Evolutionary conservation across 2,113 vertebrate genomes (phyloP).

Genomic region (Ancistrus triradiatus): DNA sequence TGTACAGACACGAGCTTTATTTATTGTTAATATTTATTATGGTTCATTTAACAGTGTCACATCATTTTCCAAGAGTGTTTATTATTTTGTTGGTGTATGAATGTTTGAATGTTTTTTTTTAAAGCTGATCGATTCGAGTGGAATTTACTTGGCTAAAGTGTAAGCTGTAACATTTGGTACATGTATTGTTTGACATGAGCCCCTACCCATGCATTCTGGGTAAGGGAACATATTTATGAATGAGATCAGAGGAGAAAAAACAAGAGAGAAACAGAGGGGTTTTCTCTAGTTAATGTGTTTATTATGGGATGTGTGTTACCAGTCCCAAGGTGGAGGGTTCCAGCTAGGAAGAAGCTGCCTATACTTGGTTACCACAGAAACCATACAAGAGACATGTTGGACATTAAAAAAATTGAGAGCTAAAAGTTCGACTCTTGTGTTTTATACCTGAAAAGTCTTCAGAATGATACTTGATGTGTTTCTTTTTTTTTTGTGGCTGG

Average conservation of each 20-base stretch:
- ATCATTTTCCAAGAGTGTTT: constrained; percentile 35
- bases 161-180: constrained; percentile 36
- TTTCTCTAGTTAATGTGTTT: constrained; percentile 58
- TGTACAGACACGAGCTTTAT: constrained; percentile 66
- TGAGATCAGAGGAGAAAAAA: neutral
- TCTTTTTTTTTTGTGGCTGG: neutral
- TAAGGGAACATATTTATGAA: constrained; percentile 2
- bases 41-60: constrained; percentile 30
- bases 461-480: constrained; percentile 2
- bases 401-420: constrained; percentile 66
- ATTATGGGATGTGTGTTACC: constrained; percentile 59
- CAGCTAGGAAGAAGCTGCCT: constrained; percentile 45
- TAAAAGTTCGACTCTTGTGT: constrained; percentile 44
- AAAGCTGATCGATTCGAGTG: constrained; percentile 23
- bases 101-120: constrained; percentile 6
- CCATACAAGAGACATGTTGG: constrained; percentile 64
- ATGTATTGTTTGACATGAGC: constrained; percentile 41
- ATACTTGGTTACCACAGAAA: constrained; percentile 60
- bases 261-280: neutral
- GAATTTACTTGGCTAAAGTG: constrained; percentile 42
- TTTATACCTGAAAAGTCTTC: constrained; percentile 19
- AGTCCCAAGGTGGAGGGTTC: constrained; percentile 36
- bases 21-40: constrained; percentile 53
- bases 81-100: constrained; percentile 12
- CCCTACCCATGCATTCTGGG: constrained; percentile 36